phyloP scores from a whole-genome alignment of 2,888 invertebrate species.

The Spatulosminthurus flaviceps region DNA sequence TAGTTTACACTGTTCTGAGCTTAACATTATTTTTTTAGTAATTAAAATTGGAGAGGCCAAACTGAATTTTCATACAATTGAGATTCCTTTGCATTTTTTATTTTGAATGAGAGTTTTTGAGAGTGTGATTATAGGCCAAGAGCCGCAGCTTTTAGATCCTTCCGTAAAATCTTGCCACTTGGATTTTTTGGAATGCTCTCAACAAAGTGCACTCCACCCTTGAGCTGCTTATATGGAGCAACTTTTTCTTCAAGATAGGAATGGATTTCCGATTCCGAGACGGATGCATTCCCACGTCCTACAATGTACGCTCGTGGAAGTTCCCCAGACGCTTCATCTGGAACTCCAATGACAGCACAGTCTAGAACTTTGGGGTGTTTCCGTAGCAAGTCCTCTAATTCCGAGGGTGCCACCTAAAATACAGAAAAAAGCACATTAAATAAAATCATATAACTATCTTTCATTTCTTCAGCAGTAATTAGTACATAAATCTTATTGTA shows the following conservation, averaged over 20 bases:
- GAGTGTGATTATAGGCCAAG: not conserved
- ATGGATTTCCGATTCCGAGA: conserved; percentile 71
- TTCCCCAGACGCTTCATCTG: conserved; percentile 76
- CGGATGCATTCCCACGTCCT: conserved; percentile 67
- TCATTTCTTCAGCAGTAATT: no score
- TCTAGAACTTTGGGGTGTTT: conserved; percentile 80
- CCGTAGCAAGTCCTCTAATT: conserved; percentile 79
- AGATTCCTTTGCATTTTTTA: no score
- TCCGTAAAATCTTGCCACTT: conserved; percentile 73
- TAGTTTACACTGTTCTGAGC: no score
- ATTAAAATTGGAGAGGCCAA: no score
- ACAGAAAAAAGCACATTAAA: no score
- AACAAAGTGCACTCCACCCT: conserved; percentile 75
- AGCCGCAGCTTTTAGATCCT: conserved; percentile 48
- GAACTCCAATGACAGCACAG: conserved; percentile 80
- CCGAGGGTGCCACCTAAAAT: conserved; percentile 86
- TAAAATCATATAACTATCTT: no score
- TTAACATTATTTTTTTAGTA: no score
- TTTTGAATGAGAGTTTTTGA: no score
- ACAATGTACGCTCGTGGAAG: conserved; percentile 80
- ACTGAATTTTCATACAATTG: no score
- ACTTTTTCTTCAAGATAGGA: conserved; percentile 75
- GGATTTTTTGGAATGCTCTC: conserved; percentile 78
- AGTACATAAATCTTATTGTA: no score
- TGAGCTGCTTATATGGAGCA: conserved; percentile 78